Base-by-base conservation (phyloP, 2,888 invertebrate species). In the Bugula neritina region DNA sequence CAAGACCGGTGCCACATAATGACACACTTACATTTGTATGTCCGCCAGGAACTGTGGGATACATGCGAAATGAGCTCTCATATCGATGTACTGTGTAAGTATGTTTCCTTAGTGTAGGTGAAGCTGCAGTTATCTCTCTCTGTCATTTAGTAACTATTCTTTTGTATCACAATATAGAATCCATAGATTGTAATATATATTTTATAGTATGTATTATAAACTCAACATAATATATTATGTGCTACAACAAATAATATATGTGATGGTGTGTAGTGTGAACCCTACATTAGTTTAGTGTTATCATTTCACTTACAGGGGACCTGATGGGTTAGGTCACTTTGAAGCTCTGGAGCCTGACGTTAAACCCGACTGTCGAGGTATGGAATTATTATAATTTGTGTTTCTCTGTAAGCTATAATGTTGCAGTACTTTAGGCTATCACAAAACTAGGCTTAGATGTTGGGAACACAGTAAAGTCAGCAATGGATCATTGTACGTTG, bases 61-160 rank as follows among this genome's bases (percentile, higher is more conserved):
- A 29, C 63, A 13, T 13, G 31, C 27, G 63, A n/a, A 63, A 63
- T 63, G 63, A 63, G 31, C 63, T 63, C 13, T 13, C 63, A 31
- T 63, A 63, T n/a, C 63, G 31, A 31, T 63, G 63, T 63, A 27
- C 2, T 29, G 5, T 63, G 63, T 63, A 31, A 63, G 63, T 63
- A 43, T 17, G 43, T 17, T 5, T 43, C 17, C 10, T 43, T 17
- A 10, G 43, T 43, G 10, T 5, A 43, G 17, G 5, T 5, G 43
- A 17, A 17, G 17, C 17, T 43, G 43, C 17, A 10, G 5, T 43
- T 43, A 43, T 43, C 5, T 17, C 17, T 5, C 5, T 5, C 43
- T 5, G 17, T 43, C 5, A 17, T 43, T 43, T 10, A 10, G 17
- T 10, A 43, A 43, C 43, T 10, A 43, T 43, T 5, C 17, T 10